Conservation (phyloP, 2,888 invertebrate species). For the Hypena proboscidalis region DNA sequence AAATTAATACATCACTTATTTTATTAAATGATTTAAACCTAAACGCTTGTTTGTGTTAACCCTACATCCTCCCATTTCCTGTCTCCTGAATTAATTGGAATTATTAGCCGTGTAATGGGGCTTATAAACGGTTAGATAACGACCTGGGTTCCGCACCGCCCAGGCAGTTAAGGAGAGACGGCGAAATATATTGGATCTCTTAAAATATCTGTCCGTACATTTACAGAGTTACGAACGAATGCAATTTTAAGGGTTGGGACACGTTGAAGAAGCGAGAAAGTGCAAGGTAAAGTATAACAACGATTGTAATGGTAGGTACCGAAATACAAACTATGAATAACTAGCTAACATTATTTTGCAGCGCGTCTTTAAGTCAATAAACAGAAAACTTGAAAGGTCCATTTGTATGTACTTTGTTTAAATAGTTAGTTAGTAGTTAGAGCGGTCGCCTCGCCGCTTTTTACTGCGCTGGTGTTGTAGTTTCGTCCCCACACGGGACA, state of each 20-base stretch:
- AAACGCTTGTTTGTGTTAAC: constrained; percentile 31
- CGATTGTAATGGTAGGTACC: no score
- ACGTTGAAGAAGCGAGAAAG: no score
- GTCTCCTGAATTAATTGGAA: constrained; percentile 29
- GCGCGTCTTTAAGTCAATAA: no score
- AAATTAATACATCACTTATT: constrained; percentile 83
- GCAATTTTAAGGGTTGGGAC: constrained; percentile 59
- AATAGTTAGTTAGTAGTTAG: no score
- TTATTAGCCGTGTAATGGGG: constrained; percentile 29
- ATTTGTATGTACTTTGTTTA: no score
- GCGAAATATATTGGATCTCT: constrained; percentile 41
- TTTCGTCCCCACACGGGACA: no score
- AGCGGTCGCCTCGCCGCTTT: no score
- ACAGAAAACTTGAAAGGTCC: no score
- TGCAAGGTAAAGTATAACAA: no score
- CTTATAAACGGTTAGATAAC: constrained; percentile 26
- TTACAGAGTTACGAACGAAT: constrained; percentile 46
- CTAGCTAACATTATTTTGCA: no score
- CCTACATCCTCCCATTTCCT: constrained; percentile 11
- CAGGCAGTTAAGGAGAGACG: constrained; percentile 29
- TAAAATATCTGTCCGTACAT: constrained; percentile 38
- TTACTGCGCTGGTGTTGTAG: no score
- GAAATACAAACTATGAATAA: no score
- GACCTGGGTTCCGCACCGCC: constrained; percentile 7
- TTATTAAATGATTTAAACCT: constrained; percentile 82